Base-by-base conservation (phyloP, 1,140 invertebrate genomes). In the Ceratina japonica region DNA sequence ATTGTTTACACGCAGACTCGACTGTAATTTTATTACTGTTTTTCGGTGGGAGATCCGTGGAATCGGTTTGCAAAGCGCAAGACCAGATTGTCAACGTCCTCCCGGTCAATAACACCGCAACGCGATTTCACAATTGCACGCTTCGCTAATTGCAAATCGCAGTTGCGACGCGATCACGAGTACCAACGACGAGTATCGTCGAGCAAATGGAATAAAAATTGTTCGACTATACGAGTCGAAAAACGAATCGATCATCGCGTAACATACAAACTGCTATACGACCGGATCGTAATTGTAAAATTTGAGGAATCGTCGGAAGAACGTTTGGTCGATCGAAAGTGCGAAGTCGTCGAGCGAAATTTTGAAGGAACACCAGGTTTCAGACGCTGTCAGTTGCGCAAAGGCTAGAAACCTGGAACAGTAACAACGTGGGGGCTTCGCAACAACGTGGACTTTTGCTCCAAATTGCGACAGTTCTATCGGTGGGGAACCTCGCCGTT, bases 41-140 rank as follows among this genome's bases (percentile, higher is more conserved):
- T 15, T 66, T 51, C 27, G 27, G 37, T 13, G n/a, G 20, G 22
- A 78, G 59, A 2, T 37, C 31, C 20, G 22, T 10, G 54, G 27
- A 79, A 83, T 80, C 56, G 59, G 56, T 79, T 79, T 51, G 72
- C 71, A 51, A 71, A 65, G 66, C 68, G 66, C 70, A 66, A n/a
- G n/a, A 77, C 66, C 66, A 63, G 75, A 69, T 77, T 49, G 72
- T 61, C 70, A 64, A 44, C 59, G 87, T 86, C 88, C 86, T 85
- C 87, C 85, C 22, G 90, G 90, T 91, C 89, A 91, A 91, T 90
- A 90, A 90, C 90, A 91, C 86, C 86, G 86, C 82, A 80, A 79
- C 86, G 81, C 86, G 89, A 90, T 91, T 91, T 91, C 90, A 90
- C 89, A 91, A 90, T 89, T 90, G 87, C 89, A 89, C 87, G 89